Percentiles rank a stretch among this genome's conserved stretches.
phyloP scores from a whole-genome alignment of 2,113 vertebrate species.

The Pontoporia blainvillei region DNA sequence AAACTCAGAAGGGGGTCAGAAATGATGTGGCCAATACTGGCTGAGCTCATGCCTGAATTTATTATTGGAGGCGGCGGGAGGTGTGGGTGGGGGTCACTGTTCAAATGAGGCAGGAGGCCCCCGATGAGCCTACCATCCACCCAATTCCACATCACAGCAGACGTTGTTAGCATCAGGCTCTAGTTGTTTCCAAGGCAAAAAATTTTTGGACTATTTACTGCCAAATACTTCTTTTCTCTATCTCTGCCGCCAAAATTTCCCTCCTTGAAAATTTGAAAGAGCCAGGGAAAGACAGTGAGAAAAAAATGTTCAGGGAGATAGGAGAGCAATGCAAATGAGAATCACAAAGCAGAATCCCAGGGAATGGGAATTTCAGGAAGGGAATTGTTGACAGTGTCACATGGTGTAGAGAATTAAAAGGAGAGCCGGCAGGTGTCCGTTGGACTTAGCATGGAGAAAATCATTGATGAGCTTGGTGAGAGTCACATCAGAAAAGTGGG shows the following conservation, averaged over 20 bases:
- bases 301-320: background rate
- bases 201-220: background rate
- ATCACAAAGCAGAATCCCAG: background rate
- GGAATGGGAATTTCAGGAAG: background rate
- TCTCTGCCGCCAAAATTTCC: background rate
- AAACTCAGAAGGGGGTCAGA: background rate
- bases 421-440: no score
- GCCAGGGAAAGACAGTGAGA: background rate
- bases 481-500: background rate
- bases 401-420: background rate
- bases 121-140: background rate
- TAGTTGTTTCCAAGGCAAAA: background rate
- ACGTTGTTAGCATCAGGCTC: background rate
- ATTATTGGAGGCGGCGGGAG: accelerated
- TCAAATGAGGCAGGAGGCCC: background rate
- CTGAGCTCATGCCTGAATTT: background rate
- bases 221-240: background rate
- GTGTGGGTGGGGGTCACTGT: background rate
- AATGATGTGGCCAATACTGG: background rate
- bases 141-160: background rate
- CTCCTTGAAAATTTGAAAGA: background rate
- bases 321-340: background rate
- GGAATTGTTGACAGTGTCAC: background rate
- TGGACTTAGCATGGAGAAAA: background rate
- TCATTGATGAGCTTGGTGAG: background rate